Evolutionary conservation across 2,113 vertebrate species (phyloP), one percentile per base, ranked within the genome.

Genomic region (Procavia capensis): DNA sequence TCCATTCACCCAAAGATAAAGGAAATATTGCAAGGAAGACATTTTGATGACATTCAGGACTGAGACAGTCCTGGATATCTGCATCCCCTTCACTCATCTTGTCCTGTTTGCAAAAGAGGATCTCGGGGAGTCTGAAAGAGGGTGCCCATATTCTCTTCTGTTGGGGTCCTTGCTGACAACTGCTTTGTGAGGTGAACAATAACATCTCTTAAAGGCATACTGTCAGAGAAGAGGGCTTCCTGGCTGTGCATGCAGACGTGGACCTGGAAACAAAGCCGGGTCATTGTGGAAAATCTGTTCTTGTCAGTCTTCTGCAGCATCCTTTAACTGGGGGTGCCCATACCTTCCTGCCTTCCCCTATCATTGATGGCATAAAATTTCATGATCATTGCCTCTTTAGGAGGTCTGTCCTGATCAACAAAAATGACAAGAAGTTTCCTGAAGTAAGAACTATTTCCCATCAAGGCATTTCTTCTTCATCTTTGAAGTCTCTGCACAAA

Each of bases 191-290:
- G 59, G 59, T 70, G 70, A 47, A 31, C 2, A 20, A 96, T 84
- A 24, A 96, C 97, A 92, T 97, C 90, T 76, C 75, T 95, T 76
- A 97, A 84, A 22, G 96, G 39, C 82, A 88, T 96, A 39, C 92
- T 80, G 6, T 96, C 96, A 64, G 85, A 83, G 87, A 96, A 96
- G 10, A 95, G 81, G 36, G 88, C 95, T 92, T 95, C 93, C 61
- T 94, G 81, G 27, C 95, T 95, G 5, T 87, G 76, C 97, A 95
- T 96, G 70, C 24, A 31, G 41, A 96, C 57, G 0, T 43, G 95
- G 34, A 96, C 93, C 96, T 97, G 59, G 39, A 57, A 91, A 86
- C 10, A 89, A 63, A 92, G 2, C 6, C 74, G 47, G 10, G 34
- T 39, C 57, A 83, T 34, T 78, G 34, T 41, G 29, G 29, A 27